Conservation (phyloP, 2,888 invertebrate genomes). For the Eutolmus rufibarbis region DNA sequence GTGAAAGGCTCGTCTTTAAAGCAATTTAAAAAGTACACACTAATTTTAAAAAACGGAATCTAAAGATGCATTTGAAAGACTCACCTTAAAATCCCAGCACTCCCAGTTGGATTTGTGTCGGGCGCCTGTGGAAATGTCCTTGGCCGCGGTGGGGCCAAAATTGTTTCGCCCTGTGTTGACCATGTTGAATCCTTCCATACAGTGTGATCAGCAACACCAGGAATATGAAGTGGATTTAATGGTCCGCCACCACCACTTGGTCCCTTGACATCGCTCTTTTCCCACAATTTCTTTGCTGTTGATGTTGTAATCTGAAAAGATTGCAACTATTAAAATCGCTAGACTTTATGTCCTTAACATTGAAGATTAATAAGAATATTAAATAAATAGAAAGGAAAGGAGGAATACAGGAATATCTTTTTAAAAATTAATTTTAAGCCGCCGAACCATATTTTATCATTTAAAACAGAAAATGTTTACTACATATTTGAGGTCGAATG, state of each 20-base stretch:
- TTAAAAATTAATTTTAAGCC: not conserved
- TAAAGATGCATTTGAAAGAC: not conserved
- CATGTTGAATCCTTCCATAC: constrained; percentile 94
- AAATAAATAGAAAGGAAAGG: not conserved
- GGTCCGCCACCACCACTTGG: constrained; percentile 65
- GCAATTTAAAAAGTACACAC: not conserved
- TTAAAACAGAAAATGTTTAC: too few relatives aligned
- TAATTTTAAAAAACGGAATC: not conserved
- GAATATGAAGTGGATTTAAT: constrained; percentile 76
- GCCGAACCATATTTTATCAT: not conserved
- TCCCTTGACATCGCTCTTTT: constrained; percentile 82
- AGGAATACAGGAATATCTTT: not conserved
- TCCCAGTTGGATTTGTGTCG: constrained; percentile 65
- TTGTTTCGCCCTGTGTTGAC: constrained; percentile 87
- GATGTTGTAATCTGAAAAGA: constrained; percentile 86
- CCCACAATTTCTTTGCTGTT: constrained; percentile 93
- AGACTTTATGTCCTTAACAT: not conserved
- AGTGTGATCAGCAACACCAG: constrained; percentile 69
- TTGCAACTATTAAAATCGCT: not conserved
- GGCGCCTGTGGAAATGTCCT: constrained; percentile 70
- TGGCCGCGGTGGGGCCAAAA: constrained; percentile 80
- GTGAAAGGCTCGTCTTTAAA: not conserved
- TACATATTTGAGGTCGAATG: too few relatives aligned
- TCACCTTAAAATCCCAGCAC: constrained; percentile 63
- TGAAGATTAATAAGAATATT: not conserved